Evolutionary conservation across 2,888 invertebrate genomes (phyloP).

Genomic region (Drosophila melanocephala): DNA sequence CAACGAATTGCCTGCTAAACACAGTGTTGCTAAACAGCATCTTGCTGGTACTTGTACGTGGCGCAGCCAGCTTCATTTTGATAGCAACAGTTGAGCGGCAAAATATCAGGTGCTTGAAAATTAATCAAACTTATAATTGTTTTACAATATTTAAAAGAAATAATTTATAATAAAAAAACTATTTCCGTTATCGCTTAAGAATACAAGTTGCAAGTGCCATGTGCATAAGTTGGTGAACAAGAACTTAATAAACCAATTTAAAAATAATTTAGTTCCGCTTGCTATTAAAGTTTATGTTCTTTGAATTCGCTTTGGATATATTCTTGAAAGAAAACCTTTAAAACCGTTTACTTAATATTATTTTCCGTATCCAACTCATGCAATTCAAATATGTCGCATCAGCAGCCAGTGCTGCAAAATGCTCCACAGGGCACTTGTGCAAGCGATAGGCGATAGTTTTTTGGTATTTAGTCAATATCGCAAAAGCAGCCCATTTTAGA

Average conservation of each 20-base stretch:
- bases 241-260: not conserved
- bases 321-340: not conserved
- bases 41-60: not conserved
- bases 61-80: conserved; percentile 8
- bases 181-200: not conserved
- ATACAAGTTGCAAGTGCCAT: not conserved
- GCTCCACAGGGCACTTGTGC: not conserved
- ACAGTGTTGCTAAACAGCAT: conserved; percentile 27
- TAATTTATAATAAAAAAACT: not conserved
- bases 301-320: not conserved
- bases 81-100: conserved; percentile 5
- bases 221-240: not conserved
- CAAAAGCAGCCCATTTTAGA: conserved; percentile 17
- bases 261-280: not conserved
- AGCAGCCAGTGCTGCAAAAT: not conserved
- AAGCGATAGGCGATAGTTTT: conserved; percentile 20
- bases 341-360: not conserved
- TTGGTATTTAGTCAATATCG: conserved; percentile 32
- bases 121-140: not conserved
- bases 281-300: not conserved
- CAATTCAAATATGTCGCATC: conserved; percentile 6
- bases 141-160: not conserved
- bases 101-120: not conserved
- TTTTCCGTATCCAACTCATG: too few relatives aligned
- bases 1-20: not conserved